Conservation (phyloP, 2,113 vertebrate species). For the Ploceus nigricollis region DNA sequence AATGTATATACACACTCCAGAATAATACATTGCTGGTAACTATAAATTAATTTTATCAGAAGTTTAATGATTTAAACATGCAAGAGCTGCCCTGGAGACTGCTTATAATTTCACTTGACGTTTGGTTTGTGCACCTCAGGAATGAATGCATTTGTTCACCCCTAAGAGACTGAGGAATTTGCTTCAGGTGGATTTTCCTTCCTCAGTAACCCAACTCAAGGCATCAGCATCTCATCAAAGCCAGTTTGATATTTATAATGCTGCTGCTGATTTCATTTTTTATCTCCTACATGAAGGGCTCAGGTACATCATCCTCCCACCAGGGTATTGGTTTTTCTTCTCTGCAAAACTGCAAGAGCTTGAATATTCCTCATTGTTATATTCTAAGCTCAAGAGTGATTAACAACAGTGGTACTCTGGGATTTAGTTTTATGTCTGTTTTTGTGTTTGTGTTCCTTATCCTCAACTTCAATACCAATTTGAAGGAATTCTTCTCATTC, state of each 20-base stretch:
- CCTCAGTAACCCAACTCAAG: not conserved
- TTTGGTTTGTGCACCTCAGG: not conserved
- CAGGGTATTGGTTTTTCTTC: not conserved
- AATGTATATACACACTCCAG: not conserved
- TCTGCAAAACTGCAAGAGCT: not conserved
- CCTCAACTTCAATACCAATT: not conserved
- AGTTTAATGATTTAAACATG: not conserved
- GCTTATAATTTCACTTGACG: not conserved
- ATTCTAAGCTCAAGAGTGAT: not conserved
- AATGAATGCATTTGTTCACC: not conserved
- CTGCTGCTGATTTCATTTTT: not conserved
- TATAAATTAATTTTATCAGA: not conserved
- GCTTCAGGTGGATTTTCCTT: not conserved
- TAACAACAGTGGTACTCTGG: not conserved
- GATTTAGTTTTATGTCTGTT: not conserved
- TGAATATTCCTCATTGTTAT: not conserved
- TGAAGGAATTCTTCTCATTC: not conserved
- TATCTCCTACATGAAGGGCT: not conserved
- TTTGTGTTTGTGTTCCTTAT: not conserved
- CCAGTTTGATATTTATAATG: not conserved
- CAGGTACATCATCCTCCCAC: not conserved
- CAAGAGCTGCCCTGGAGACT: not conserved
- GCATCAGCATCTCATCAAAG: not conserved
- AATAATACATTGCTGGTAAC: not conserved
- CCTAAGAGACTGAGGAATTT: not conserved